Base-by-base conservation (phyloP, 2,113 vertebrate genomes). In the Paracanthobrama guichenoti region DNA sequence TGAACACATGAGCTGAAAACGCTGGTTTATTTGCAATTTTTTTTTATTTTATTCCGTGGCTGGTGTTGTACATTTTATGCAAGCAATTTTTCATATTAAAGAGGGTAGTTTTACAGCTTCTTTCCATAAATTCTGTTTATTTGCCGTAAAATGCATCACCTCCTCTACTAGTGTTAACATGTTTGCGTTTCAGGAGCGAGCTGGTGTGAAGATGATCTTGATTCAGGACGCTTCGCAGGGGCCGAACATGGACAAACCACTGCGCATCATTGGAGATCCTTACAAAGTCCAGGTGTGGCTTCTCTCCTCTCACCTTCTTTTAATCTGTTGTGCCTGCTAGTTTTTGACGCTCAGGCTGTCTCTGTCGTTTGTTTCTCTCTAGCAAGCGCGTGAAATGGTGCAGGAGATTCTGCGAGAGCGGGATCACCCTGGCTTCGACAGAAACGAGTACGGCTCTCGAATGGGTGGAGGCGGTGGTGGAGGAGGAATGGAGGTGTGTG, bases 301-400 rank as follows among this genome's bases (percentile, higher is more conserved):
- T 28, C 9, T 28, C 26, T 31, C 0, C 8, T 20, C 64, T 39
- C 18, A 22, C 20, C 8, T 8, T 31, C 5, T 28, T 10, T 20
- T 35, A 2, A 39, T 1, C 18, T 22, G 35, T n/a, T 42, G 66
- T 20, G 4, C 64, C 16, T 0, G 18, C 11, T 11, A 22, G 18
- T 0, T 20, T 24, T 39, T 60, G 39, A 18, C 11, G 9, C 16
- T 42, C 39, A 14, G 18, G 10, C 4, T 24, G 1, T 24, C 10
- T n/a, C 7, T 20, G 55, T 87, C 3, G 71, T 75, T 12, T 5
- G 18, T 22, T 57, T 13, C 6, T 62, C 86, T 84, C 1, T 87
- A 98, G 97, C 96, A 98, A 98, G 97, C 97, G 5, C 96, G 96
- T 8, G 96, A 97, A 84, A 96, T 98, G 96, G 97, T 98, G 59